Conservation (phyloP, 2,888 invertebrate genomes). For the Volucella inflata region DNA sequence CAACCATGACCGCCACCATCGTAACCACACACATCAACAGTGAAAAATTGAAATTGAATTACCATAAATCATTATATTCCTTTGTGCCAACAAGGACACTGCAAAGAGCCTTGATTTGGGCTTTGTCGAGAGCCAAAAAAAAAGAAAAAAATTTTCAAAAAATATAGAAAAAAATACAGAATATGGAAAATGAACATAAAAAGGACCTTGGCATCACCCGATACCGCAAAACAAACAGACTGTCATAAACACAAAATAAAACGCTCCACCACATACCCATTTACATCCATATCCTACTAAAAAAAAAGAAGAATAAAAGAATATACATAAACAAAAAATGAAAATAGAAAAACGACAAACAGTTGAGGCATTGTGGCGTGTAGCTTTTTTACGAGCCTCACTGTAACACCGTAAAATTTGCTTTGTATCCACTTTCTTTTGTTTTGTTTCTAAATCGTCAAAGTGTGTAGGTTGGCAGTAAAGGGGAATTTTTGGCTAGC, state of each 20-base stretch:
- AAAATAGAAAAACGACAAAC: slow-evolving; percentile 18
- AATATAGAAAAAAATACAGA: background rate
- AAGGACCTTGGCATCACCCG: slow-evolving; percentile 30
- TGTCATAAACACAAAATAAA: slow-evolving; percentile 44
- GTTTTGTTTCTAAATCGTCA: slow-evolving; percentile 1
- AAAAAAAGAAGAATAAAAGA: slow-evolving; percentile 15
- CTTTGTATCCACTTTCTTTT: background rate
- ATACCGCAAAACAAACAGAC: slow-evolving; percentile 51
- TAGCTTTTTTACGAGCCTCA: slow-evolving; percentile 38
- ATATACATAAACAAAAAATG: background rate
- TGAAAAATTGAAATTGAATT: slow-evolving; percentile 63
- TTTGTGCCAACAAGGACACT: slow-evolving; percentile 21
- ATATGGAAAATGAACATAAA: slow-evolving; percentile 15
- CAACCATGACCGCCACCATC: background rate
- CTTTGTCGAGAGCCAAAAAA: background rate
- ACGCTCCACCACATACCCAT: slow-evolving; percentile 22
- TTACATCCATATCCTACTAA: background rate
- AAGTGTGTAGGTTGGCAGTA: slow-evolving; percentile 16
- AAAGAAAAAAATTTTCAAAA: slow-evolving; percentile 10
- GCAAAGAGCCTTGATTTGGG: slow-evolving; percentile 3
- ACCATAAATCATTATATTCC: slow-evolving; percentile 60
- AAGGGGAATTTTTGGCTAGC: background rate
- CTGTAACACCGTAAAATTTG: slow-evolving; percentile 46
- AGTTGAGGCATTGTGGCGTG: slow-evolving; percentile 21
- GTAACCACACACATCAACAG: slow-evolving; percentile 39